Percentiles rank a stretch among this genome's conserved stretches.
Conservation (phyloP, 1,140 invertebrate genomes). For the Mylabris phalerata region DNA sequence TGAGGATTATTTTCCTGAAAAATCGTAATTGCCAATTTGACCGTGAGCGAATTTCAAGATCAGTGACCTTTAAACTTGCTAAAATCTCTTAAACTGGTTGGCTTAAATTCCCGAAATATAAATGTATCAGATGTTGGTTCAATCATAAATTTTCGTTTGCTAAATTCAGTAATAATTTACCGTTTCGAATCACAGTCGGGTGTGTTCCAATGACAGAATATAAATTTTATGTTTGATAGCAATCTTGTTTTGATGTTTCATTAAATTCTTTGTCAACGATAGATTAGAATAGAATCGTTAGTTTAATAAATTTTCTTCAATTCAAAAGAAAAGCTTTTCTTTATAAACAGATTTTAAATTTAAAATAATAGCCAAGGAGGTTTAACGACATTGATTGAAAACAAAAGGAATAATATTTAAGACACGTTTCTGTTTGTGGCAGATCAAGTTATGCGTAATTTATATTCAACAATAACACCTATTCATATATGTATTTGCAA, state of each 20-base stretch:
- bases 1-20: neutral
- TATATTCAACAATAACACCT: neutral
- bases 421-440: slow-evolving; percentile 9
- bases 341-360: slow-evolving; percentile 2
- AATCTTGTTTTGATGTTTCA: neutral
- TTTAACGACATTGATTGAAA: slow-evolving; percentile 9
- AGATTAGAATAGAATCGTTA: neutral
- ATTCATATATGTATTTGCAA: too few relatives aligned
- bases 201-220: neutral
- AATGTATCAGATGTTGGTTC: slow-evolving; percentile 5
- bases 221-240: neutral
- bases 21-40: slow-evolving; percentile 5
- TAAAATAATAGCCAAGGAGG: neutral
- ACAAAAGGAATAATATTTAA: slow-evolving; percentile 10
- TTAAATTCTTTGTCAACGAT: neutral
- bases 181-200: slow-evolving; percentile 1
- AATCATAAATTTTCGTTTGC: neutral
- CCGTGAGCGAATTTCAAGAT: slow-evolving; percentile 7
- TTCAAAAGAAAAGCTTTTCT: neutral
- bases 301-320: too few relatives aligned
- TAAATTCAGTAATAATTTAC: slow-evolving; percentile 4
- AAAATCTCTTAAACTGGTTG: slow-evolving; percentile 13
- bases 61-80: slow-evolving; percentile 3
- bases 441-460: slow-evolving; percentile 12
- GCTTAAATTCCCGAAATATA: neutral